Base-by-base conservation (phyloP, 2,888 invertebrate species). In the Acanthosepion esculentum region DNA sequence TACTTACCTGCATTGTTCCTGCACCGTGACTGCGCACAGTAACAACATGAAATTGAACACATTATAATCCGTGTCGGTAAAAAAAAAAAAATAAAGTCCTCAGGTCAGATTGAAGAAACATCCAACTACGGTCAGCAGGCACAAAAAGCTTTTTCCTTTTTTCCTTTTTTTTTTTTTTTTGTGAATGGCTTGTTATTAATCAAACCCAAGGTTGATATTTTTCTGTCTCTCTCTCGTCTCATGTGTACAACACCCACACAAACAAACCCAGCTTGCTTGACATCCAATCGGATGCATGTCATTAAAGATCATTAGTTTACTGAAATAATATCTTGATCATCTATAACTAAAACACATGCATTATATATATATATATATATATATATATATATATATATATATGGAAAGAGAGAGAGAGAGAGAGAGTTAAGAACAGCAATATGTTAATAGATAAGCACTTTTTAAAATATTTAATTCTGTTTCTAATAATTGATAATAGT, bases 11-110 rank as follows among this genome's bases (percentile, higher is more conserved):
- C 93, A 29, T 93, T 93, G n/a, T 93, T 93, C 41, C 26, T 93
- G 20, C 93, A 50, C 53, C 53, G 93, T 18, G 93, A 53, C 4
- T 93, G 93, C n/a, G 93, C 8, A 20, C 93, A 93, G 29, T 93
- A 93, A 93, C 93, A 93, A 48, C 93, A 93, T 7, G 93, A 93
- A 50, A 93, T 93, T 23, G 93, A 93, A 93, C 93, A 93, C 93
- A 93, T 92, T 29, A 50, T 53, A 41, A 41, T 93, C 48, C 29
- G 53, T 53, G 7, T n/a, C 10, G 12, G 93, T 50, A 53, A 93
- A 48, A 7, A 92, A 48, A 53, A n/a, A 93, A 93, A 48, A 48
- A 26, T 41, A 26, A n/a, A 92, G n/a, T n/a, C 78, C 78, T n/a
- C n/a, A 33, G 23, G 64, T 29, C 64, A 8, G 64, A 64, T 64